Base-by-base conservation (phyloP, 1,140 invertebrate genomes). In the Danaus melanippus region DNA sequence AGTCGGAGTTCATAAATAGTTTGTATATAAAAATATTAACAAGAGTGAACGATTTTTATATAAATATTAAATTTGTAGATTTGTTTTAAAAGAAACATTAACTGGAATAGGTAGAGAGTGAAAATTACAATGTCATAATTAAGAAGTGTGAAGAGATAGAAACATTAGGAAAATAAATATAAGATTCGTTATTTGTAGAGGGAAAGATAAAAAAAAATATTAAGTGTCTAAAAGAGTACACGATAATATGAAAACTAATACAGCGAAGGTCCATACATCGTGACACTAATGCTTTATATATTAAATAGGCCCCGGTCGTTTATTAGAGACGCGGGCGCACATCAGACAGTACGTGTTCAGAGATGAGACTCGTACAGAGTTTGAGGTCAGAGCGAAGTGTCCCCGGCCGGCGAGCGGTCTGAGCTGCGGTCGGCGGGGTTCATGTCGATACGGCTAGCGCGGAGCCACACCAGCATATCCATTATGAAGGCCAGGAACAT, bases 401-500 rank as follows among this genome's bases (percentile, higher is more conserved):
- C 80, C 40, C 66, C 56, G 21, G 56, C 62, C 46, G 62, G 56
- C 17, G 50, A 60, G 52, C 58, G 58, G 56, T 64, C 60, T 51
- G 53, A 45, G 46, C 58, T 12, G 46, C 56, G 53, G 39, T 76
- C 74, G 40, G 75, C 82, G 1, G 89, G 89, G 56, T 90, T 89
- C 66, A 90, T 90, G 62, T 90, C 89, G 54, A 96, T 95, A 56
- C 91, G 92, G 39, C 91, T 90, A 10, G 94, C 93, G 76, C 94
- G 93, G 71, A 92, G 93, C 92, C 93, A 95, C 6, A 96, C 94
- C 12, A 95, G 87, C 50, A 94, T 69, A 76, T 96, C 95, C 69
- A 96, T 92, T 53, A 95, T 81, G 74, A 96, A 96, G 39, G 94
- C 95, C 45, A 94, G 76, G 58, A 94, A 88, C 89, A 96, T 92